phyloP scores from a whole-genome alignment of 2,797 vertebrate species.

The Phalanger gymnotis region DNA sequence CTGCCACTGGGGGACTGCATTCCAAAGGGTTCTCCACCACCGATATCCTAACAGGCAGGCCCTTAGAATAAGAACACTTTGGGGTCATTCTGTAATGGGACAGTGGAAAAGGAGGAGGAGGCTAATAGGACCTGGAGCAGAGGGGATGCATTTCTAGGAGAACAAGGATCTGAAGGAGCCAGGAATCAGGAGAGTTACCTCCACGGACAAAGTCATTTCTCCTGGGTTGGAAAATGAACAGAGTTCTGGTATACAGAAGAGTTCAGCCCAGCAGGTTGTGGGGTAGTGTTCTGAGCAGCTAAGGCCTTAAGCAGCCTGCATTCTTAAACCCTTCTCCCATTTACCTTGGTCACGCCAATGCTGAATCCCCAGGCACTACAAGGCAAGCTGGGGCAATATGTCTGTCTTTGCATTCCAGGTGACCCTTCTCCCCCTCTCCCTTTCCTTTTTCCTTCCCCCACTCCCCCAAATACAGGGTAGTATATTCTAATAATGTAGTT shows the following conservation, averaged over 20 bases:
- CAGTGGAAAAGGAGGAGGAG: not conserved
- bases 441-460: not conserved
- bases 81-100: not conserved
- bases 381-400: not conserved
- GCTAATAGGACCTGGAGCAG: not conserved
- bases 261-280: not conserved
- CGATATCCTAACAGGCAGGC: not conserved
- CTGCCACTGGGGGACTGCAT: constrained; percentile 31
- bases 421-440: not conserved
- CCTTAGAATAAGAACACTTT: constrained; percentile 45
- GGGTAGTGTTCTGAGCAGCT: constrained; percentile 4
- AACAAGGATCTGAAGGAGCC: constrained; percentile 41
- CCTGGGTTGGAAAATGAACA: constrained; percentile 40
- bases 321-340: not conserved
- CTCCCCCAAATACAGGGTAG: not conserved
- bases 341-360: not conserved
- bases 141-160: not conserved
- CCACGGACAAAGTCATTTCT: constrained; percentile 55
- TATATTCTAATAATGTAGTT: not conserved
- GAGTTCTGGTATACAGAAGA: not conserved
- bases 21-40: not conserved
- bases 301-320: not conserved
- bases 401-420: not conserved
- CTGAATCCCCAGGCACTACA: not conserved
- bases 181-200: constrained; percentile 32